Evolutionary conservation across 2,797 vertebrate species (phyloP).

Genomic region (Carapus acus): DNA sequence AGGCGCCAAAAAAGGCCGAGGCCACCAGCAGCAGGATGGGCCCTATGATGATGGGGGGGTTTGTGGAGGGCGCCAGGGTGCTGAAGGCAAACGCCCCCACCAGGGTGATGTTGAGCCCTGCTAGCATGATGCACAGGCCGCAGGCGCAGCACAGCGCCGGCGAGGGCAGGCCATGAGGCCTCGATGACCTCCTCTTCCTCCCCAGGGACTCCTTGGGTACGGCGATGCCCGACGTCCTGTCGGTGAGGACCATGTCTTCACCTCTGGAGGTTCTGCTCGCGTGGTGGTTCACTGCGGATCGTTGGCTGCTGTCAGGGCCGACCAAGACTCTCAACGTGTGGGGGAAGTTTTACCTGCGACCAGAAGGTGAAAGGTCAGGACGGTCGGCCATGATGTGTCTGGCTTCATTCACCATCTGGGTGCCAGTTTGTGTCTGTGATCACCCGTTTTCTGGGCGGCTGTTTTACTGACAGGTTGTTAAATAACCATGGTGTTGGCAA

Average conservation of each 20-base stretch:
- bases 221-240: conserved; percentile 68
- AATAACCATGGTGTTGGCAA: conserved; percentile 4
- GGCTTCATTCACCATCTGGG: no score
- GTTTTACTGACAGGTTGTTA: conserved; percentile 1
- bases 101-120: conserved; percentile 95
- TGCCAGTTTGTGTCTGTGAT: no score
- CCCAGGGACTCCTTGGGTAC: conserved; percentile 71
- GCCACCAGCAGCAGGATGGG: conserved; percentile 87
- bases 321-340: no score
- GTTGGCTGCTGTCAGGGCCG: no score
- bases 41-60: conserved; percentile 89
- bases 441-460: conserved; percentile 4
- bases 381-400: no score
- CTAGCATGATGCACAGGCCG: conserved; percentile 93
- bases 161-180: conserved; percentile 80
- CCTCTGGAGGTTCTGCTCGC: no score
- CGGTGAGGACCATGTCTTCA: conserved; percentile 68
- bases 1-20: conserved; percentile 86
- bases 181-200: conserved; percentile 59
- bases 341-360: no score
- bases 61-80: conserved; percentile 84
- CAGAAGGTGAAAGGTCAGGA: no score
- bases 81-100: conserved; percentile 91
- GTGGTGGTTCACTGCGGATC: no score
- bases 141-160: conserved; percentile 93